phyloP scores from a whole-genome alignment of 1,140 invertebrate genomes.

The Oryzaephilus surinamensis region DNA sequence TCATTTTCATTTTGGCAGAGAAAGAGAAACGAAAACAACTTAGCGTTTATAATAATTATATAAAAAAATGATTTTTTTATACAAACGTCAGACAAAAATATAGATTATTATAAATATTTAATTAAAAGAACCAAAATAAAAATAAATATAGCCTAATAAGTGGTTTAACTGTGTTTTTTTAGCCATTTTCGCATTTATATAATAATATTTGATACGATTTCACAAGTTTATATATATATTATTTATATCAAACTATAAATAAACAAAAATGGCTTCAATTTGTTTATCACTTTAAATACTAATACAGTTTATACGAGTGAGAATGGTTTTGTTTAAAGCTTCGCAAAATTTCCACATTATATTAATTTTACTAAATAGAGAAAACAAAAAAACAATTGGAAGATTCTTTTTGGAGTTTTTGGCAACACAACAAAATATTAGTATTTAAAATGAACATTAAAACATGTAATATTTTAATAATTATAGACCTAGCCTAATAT shows the following conservation, averaged over 20 bases:
- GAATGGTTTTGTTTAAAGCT: slow-evolving; percentile 3
- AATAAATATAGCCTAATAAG: slow-evolving; percentile 9
- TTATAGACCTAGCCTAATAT: slow-evolving; percentile 4
- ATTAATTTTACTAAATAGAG: slow-evolving; percentile 1
- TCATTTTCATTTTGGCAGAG: slow-evolving; percentile 11
- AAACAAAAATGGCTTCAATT: slow-evolving; percentile 9
- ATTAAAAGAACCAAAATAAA: slow-evolving; percentile 11
- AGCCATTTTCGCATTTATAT: slow-evolving; percentile 9
- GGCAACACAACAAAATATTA: slow-evolving; percentile 3
- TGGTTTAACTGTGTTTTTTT: slow-evolving; percentile 1
- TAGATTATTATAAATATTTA: not conserved
- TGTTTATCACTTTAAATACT: slow-evolving; percentile 9
- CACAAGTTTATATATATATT: slow-evolving; percentile 7
- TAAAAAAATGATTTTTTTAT: slow-evolving; percentile 6
- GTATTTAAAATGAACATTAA: slow-evolving; percentile 9
- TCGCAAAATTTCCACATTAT: not conserved
- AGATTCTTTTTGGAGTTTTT: slow-evolving; percentile 2
- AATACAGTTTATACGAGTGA: slow-evolving; percentile 3
- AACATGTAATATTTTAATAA: slow-evolving; percentile 5
- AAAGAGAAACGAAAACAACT: slow-evolving; percentile 2
- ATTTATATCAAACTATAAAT: slow-evolving; percentile 9
- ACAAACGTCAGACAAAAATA: slow-evolving; percentile 6
- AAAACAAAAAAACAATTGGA: slow-evolving; percentile 2
- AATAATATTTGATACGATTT: slow-evolving; percentile 10
- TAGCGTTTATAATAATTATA: slow-evolving; percentile 1